Evolutionary conservation across 1,140 invertebrate species (phyloP).

Genomic region (Ditylenchus dipsaci): DNA sequence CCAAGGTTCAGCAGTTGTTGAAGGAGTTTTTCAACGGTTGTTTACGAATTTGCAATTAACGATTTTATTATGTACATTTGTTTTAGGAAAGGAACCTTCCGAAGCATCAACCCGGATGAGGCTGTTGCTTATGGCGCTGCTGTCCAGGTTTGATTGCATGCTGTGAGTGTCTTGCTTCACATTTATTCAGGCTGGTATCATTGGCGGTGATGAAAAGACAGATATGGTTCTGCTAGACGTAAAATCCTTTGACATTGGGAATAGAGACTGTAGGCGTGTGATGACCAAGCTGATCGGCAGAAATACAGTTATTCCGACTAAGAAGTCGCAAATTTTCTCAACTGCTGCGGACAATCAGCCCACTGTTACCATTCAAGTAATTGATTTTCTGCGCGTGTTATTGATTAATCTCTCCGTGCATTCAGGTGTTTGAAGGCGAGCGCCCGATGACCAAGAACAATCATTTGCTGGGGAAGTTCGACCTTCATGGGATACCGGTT

Average conservation of each 20-base stretch:
- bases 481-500: background rate
- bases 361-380: background rate
- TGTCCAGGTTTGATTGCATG: conserved; percentile 65
- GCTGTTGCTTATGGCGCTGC: conserved; percentile 61
- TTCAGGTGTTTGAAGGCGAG: background rate
- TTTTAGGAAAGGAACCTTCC: conserved; percentile 69
- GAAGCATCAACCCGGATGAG: conserved; percentile 65
- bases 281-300: background rate
- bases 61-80: background rate
- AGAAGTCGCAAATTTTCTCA: background rate
- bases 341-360: background rate
- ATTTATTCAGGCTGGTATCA: too few relatives aligned
- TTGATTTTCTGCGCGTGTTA: background rate
- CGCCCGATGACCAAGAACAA: background rate
- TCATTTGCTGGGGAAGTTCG: background rate
- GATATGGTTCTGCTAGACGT: too few relatives aligned
- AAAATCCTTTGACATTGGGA: background rate
- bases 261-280: background rate
- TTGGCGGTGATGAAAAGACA: too few relatives aligned
- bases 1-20: conserved; percentile 83
- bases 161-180: too few relatives aligned
- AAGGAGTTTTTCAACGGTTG: conserved; percentile 66
- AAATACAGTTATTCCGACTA: background rate
- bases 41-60: too few relatives aligned
- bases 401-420: background rate